phyloP scores from a whole-genome alignment of 2,888 invertebrate genomes.

The Drosophila quasianomalipes region DNA sequence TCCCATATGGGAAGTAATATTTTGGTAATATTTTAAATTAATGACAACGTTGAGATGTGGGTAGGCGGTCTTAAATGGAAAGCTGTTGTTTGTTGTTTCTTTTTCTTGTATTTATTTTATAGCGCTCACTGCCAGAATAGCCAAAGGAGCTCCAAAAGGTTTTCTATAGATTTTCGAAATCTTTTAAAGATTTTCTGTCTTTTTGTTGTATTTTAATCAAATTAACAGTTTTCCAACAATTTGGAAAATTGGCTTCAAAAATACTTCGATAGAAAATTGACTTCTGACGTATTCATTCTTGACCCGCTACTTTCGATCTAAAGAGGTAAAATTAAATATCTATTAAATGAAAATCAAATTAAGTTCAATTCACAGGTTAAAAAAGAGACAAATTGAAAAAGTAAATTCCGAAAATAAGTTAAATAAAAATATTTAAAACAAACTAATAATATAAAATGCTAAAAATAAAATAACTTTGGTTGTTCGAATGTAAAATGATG shows the following conservation, averaged over 20 bases:
- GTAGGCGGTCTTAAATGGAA: neutral
- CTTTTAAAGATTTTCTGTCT: neutral
- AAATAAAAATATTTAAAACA: neutral
- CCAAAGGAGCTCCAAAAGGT: neutral
- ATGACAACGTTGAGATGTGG: neutral
- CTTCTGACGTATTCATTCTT: neutral
- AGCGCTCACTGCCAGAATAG: neutral
- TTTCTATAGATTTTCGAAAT: neutral
- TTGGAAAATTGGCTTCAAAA: neutral
- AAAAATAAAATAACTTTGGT: neutral
- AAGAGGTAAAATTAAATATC: neutral
- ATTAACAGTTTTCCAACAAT: neutral
- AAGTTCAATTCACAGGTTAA: neutral
- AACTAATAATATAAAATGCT: neutral
- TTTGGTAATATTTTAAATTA: neutral
- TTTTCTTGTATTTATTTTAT: neutral
- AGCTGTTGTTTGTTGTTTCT: neutral
- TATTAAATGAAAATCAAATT: neutral
- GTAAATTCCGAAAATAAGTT: neutral
- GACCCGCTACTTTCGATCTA: neutral
- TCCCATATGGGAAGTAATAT: neutral
- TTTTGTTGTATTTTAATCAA: neutral
- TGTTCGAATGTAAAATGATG: neutral
- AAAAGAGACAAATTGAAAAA: too few species aligned
- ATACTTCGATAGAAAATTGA: neutral